Evolutionary conservation across 2,888 invertebrate genomes (phyloP).

Genomic region (Synanthedon andrenaeformis): DNA sequence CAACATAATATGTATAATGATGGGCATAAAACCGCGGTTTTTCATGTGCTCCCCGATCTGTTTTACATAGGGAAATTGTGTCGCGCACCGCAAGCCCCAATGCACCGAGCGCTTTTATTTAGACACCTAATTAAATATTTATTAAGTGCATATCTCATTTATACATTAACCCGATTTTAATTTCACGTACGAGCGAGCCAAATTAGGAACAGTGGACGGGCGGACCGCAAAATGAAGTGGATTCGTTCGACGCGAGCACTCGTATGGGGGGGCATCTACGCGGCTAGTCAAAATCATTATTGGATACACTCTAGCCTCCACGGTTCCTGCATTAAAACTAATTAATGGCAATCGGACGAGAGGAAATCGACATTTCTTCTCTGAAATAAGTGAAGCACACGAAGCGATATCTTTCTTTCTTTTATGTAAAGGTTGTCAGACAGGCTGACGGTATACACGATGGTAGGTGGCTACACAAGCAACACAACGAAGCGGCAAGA

Average conservation of each 20-base stretch:
- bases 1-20: background rate
- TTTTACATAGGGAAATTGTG: conserved; percentile 41
- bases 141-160: conserved; percentile 67
- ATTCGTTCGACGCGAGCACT: conserved; percentile 27
- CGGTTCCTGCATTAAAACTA: too few species aligned
- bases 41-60: conserved; percentile 16
- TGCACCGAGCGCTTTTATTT: conserved; percentile 54
- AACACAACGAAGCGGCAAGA: too few species aligned
- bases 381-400: too few species aligned
- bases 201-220: conserved; percentile 58
- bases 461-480: too few species aligned
- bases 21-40: conserved; percentile 13
- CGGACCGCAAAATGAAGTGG: conserved; percentile 66
- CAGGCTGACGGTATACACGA: too few species aligned
- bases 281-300: conserved; percentile 51
- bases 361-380: too few species aligned
- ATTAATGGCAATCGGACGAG: too few species aligned
- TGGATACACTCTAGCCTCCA: conserved; percentile 6
- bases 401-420: too few species aligned
- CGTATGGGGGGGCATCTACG: conserved; percentile 20
- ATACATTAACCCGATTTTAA: conserved; percentile 68
- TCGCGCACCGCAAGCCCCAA: conserved; percentile 39
- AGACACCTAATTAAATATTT: conserved; percentile 69
- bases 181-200: conserved; percentile 64
- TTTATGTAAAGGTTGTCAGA: too few species aligned